phyloP scores from a whole-genome alignment of 2,888 invertebrate genomes.

The Neuroscelio doddi region DNA sequence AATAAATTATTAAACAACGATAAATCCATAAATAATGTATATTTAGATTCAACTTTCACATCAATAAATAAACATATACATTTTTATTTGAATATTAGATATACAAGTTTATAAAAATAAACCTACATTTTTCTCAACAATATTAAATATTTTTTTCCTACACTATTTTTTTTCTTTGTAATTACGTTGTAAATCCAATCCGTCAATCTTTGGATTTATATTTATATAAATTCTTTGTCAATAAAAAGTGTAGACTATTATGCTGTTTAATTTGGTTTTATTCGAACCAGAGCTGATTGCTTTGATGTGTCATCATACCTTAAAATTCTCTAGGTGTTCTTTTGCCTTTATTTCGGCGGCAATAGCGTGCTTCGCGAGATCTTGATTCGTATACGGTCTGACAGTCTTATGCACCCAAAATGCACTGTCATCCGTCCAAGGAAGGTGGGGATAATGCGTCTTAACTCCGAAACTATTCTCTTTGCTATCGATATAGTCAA shows the following conservation, averaged over 20 bases:
- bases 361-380: slow-evolving; percentile 79
- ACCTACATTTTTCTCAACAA: no score
- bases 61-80: no score
- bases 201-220: no score
- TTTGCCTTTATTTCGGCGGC: slow-evolving; percentile 81
- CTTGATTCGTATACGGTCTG: slow-evolving; percentile 79
- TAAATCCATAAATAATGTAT: no score
- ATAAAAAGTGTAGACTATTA: neutral
- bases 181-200: no score
- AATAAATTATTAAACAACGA: no score
- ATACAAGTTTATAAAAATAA: no score
- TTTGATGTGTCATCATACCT: slow-evolving; percentile 59
- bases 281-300: slow-evolving; percentile 4
- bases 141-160: no score
- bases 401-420: slow-evolving; percentile 77
- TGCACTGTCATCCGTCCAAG: slow-evolving; percentile 72
- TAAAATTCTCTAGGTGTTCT: slow-evolving; percentile 77
- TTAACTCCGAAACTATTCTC: slow-evolving; percentile 70
- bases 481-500: slow-evolving; percentile 86
- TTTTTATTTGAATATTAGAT: no score
- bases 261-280: slow-evolving; percentile 1
- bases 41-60: no score
- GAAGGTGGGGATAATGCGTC: slow-evolving; percentile 78
- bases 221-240: neutral
- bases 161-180: no score